Evolutionary conservation across 2,797 vertebrate species (phyloP).

Genomic region (Arnoldichthys spilopterus): DNA sequence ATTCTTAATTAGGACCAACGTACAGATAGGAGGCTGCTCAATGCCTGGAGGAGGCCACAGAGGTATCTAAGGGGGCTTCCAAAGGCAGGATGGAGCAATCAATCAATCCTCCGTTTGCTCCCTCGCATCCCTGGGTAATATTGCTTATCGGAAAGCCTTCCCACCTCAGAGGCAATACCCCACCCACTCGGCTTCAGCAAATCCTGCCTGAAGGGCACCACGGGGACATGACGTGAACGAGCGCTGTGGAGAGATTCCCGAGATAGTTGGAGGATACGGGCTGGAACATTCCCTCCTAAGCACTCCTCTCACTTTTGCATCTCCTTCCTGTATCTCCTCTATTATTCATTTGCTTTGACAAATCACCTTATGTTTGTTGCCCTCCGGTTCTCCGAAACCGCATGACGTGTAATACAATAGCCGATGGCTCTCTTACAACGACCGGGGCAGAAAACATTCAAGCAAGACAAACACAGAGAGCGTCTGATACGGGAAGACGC

Average conservation of each 20-base stretch:
- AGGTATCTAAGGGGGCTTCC: constrained; percentile 20
- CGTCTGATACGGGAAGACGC: not conserved
- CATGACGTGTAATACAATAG: constrained; percentile 52
- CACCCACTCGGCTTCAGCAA: constrained; percentile 15
- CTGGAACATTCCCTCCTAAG: constrained; percentile 32
- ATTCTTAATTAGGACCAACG: constrained; percentile 64
- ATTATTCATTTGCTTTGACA: constrained; percentile 69
- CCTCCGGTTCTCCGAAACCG: constrained; percentile 36
- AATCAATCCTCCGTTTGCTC: constrained; percentile 64
- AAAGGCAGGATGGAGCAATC: constrained; percentile 58
- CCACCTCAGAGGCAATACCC: constrained; percentile 18
- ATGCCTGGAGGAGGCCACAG: constrained; percentile 34
- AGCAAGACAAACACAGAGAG: constrained; percentile 8
- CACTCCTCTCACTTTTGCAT: constrained; percentile 57
- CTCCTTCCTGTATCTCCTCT: constrained; percentile 51
- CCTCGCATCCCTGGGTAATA: constrained; percentile 53
- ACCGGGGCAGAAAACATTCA: constrained; percentile 21
- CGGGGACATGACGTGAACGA: constrained; percentile 51
- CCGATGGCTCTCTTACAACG: constrained; percentile 35
- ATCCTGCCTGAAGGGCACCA: constrained; percentile 28
- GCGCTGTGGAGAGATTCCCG: constrained; percentile 50
- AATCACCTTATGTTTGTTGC: constrained; percentile 41
- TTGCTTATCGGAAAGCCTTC: constrained; percentile 56
- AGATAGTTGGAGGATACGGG: constrained; percentile 13
- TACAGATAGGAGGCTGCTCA: constrained; percentile 61